Conservation (phyloP, 2,888 invertebrate genomes). For the Xestia rhomboidea region DNA sequence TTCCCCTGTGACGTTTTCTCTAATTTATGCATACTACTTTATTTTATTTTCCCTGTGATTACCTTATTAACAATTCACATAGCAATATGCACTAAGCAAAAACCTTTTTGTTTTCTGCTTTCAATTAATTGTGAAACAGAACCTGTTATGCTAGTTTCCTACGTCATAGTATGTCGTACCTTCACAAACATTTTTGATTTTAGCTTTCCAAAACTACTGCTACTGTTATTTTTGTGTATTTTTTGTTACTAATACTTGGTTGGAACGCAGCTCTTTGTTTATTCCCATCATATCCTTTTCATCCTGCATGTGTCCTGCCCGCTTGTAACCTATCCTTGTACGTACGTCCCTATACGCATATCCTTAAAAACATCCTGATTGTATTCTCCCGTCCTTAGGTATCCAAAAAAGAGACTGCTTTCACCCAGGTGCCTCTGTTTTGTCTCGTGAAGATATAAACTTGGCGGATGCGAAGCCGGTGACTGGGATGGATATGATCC, state of each 20-base stretch:
- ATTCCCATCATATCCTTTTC: slow-evolving; percentile 38
- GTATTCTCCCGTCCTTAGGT: slow-evolving; percentile 83
- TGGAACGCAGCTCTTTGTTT: slow-evolving; percentile 85
- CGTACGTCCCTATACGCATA: slow-evolving; percentile 42
- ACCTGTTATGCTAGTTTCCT: slow-evolving; percentile 11
- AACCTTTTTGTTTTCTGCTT: background rate
- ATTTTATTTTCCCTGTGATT: slow-evolving; percentile 16
- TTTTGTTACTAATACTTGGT: slow-evolving; percentile 87
- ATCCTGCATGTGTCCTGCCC: slow-evolving; percentile 67
- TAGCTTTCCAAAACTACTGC: slow-evolving; percentile 19
- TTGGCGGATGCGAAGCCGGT: slow-evolving; percentile 91
- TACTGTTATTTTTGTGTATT: slow-evolving; percentile 42
- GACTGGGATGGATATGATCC: slow-evolving; percentile 94
- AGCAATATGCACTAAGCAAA: background rate
- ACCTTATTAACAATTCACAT: slow-evolving; percentile 7
- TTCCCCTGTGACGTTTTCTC: slow-evolving; percentile 21
- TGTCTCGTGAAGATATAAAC: slow-evolving; percentile 92
- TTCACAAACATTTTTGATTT: slow-evolving; percentile 20
- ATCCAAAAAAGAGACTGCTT: slow-evolving; percentile 95
- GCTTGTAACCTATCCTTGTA: slow-evolving; percentile 60
- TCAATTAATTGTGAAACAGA: slow-evolving; percentile 7
- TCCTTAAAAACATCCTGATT: slow-evolving; percentile 69
- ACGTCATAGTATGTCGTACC: slow-evolving; percentile 26
- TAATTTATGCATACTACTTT: background rate
- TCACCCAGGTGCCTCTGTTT: slow-evolving; percentile 95